Conservation (phyloP, 2,113 vertebrate species). For the Turnix velox region DNA sequence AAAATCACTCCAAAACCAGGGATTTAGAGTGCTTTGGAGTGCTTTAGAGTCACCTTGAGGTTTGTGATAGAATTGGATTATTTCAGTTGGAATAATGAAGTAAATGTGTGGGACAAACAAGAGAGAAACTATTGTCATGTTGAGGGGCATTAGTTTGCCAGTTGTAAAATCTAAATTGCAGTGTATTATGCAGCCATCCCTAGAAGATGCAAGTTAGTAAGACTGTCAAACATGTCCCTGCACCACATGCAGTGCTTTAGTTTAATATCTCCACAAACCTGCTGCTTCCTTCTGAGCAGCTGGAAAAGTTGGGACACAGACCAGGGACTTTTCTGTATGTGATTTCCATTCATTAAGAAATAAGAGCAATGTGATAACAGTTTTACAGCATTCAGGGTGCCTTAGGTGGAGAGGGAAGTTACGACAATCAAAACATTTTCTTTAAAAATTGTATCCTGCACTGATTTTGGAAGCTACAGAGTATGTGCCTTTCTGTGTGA, state of each 20-base stretch:
- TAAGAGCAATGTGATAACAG: background rate
- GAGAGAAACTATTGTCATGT: background rate
- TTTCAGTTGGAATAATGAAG: background rate
- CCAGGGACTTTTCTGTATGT: background rate
- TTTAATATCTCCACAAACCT: background rate
- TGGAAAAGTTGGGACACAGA: background rate
- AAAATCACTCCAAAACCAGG: background rate
- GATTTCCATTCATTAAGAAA: background rate
- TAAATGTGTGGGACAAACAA: background rate
- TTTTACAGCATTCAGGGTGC: background rate
- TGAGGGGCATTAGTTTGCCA: background rate
- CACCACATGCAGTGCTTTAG: accelerated
- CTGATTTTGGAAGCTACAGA: background rate
- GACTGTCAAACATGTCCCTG: accelerated
- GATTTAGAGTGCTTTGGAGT: background rate
- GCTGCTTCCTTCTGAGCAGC: background rate
- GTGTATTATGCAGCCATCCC: background rate
- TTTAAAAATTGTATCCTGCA: background rate
- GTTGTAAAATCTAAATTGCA: background rate
- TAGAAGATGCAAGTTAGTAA: background rate
- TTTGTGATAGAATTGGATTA: background rate
- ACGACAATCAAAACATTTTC: background rate
- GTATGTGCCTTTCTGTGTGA: background rate
- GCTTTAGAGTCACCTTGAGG: background rate
- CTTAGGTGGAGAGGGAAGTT: background rate